Percentiles rank a stretch among this genome's conserved stretches.
phyloP scores from a whole-genome alignment of 2,797 vertebrate genomes.

The Onychomys leucogaster region DNA sequence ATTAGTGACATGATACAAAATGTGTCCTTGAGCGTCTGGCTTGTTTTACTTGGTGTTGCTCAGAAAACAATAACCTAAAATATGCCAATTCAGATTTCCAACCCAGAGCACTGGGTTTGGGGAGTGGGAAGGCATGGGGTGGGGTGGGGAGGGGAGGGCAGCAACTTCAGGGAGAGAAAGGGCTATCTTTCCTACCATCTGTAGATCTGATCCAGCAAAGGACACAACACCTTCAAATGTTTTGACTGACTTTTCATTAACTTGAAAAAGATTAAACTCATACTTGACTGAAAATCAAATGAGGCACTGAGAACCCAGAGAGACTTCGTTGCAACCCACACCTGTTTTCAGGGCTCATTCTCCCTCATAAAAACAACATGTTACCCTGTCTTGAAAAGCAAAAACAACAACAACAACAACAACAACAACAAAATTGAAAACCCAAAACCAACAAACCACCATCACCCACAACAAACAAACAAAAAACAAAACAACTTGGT shows the following conservation, averaged over 20 bases:
- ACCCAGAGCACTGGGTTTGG: neutral
- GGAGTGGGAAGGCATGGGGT: too few relatives aligned
- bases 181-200: neutral
- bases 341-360: neutral
- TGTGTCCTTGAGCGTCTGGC: neutral
- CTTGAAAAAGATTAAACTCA: neutral
- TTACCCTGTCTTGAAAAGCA: too few relatives aligned
- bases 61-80: neutral
- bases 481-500: neutral
- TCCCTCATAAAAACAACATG: neutral
- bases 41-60: conserved; percentile 13
- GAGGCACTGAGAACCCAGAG: neutral
- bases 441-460: too few relatives aligned
- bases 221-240: neutral
- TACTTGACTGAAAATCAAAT: neutral
- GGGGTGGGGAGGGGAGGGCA: neutral
- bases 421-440: too few relatives aligned
- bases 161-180: neutral
- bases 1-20: neutral
- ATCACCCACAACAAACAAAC: too few relatives aligned
- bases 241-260: neutral
- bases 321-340: neutral
- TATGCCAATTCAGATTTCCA: neutral
- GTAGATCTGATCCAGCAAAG: neutral
- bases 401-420: too few relatives aligned